Conservation (phyloP, 2,888 invertebrate species). For the Arrhopalites spinosus region DNA sequence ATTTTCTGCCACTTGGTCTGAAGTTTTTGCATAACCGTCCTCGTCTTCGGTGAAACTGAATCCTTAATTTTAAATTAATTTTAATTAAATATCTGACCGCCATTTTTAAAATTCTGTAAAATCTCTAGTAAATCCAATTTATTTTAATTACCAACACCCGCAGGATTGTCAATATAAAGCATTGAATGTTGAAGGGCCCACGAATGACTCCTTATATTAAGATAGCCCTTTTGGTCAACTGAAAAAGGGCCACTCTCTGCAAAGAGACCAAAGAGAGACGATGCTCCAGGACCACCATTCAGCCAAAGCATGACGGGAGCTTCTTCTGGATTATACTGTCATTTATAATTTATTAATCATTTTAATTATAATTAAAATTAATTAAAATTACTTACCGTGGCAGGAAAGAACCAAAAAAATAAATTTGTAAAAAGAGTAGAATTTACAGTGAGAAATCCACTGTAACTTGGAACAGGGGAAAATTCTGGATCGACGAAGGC, state of each 20-base stretch:
- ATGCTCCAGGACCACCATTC: conserved; percentile 67
- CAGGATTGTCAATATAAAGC: conserved; percentile 90
- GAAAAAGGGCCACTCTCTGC: conserved; percentile 67
- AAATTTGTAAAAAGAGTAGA: not conserved
- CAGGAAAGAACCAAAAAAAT: not conserved
- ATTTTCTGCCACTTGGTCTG: conserved; percentile 79
- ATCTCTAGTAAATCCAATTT: not conserved
- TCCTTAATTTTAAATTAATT: conserved; percentile 64
- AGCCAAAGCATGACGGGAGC: conserved; percentile 64
- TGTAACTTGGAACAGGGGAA: not conserved
- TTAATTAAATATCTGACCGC: not conserved
- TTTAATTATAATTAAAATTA: not conserved
- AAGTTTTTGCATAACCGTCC: conserved; percentile 77
- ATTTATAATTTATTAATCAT: not conserved
- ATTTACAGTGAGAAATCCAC: conserved; percentile 1
- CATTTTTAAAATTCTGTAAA: not conserved
- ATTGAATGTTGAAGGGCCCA: conserved; percentile 81
- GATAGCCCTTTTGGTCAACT: conserved; percentile 56
- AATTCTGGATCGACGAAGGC: conserved; percentile 15
- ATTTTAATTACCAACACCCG: conserved; percentile 67
- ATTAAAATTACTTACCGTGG: not conserved
- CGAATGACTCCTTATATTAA: conserved; percentile 63
- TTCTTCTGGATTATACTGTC: conserved; percentile 44
- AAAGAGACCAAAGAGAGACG: conserved; percentile 65
- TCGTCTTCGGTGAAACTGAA: conserved; percentile 83